Evolutionary conservation across 2,888 invertebrate genomes (phyloP).

Genomic region (Zaprionus lineosus): DNA sequence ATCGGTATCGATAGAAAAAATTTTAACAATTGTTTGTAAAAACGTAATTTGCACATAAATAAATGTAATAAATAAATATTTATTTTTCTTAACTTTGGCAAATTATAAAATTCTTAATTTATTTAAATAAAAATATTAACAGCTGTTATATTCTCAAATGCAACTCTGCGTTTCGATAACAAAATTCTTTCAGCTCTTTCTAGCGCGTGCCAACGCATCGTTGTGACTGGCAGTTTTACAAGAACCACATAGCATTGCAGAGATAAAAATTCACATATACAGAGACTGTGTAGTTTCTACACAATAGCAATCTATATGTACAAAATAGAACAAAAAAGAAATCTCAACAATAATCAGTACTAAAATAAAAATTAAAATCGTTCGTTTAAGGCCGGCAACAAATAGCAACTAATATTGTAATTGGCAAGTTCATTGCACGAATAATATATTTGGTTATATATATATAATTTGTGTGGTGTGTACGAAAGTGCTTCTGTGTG

Average conservation of each 20-base stretch:
- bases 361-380: constrained; percentile 19
- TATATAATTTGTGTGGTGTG: constrained; percentile 24
- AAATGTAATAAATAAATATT: too few species aligned
- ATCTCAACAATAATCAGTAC: constrained; percentile 7
- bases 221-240: constrained; percentile 55
- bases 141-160: constrained; percentile 33
- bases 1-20: too few species aligned
- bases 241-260: constrained; percentile 57
- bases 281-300: constrained; percentile 60
- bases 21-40: too few species aligned
- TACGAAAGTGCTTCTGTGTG: constrained; percentile 30
- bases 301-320: constrained; percentile 40
- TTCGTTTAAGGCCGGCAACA: constrained; percentile 9
- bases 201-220: constrained; percentile 35
- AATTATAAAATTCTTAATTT: background rate
- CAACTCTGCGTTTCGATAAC: constrained; percentile 36
- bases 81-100: too few species aligned
- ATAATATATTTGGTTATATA: constrained; percentile 75
- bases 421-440: constrained; percentile 76
- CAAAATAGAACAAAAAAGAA: constrained; percentile 32
- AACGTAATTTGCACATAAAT: too few species aligned
- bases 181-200: constrained; percentile 14
- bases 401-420: constrained; percentile 51
- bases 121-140: constrained; percentile 1
- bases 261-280: constrained; percentile 66